phyloP scores from a whole-genome alignment of 2,113 vertebrate genomes.

The Clarias batrachus region DNA sequence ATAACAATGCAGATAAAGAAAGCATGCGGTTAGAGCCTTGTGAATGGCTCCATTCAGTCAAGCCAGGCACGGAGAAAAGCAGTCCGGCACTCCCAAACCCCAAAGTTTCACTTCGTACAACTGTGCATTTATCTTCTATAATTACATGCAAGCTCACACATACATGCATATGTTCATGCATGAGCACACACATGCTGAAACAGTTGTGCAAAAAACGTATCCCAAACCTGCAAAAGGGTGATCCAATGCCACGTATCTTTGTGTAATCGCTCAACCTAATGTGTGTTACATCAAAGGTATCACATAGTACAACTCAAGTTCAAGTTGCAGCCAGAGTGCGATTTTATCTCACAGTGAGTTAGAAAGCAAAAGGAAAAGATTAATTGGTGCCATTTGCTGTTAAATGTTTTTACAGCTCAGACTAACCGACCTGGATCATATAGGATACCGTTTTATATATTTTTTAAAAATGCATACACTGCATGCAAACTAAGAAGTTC shows the following conservation, averaged over 20 bases:
- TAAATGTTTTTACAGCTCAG: slow-evolving; percentile 7
- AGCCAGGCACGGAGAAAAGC: slow-evolving; percentile 50
- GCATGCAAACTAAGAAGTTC: neutral
- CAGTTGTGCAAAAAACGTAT: neutral
- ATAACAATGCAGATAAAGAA: slow-evolving; percentile 60
- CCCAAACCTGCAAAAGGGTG: neutral
- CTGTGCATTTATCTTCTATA: slow-evolving; percentile 45
- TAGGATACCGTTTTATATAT: neutral
- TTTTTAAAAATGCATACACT: neutral
- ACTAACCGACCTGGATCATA: neutral
- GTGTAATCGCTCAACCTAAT: neutral
- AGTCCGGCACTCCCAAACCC: slow-evolving; percentile 48
- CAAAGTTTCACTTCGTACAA: slow-evolving; percentile 49
- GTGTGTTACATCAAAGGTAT: slow-evolving; percentile 18
- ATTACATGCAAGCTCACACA: slow-evolving; percentile 37
- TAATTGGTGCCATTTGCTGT: neutral
- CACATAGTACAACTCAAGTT: slow-evolving; percentile 27
- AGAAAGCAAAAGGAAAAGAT: neutral
- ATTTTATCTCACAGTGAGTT: slow-evolving; percentile 3
- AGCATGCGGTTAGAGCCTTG: slow-evolving; percentile 53
- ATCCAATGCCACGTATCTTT: neutral
- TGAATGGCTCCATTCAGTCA: slow-evolving; percentile 56
- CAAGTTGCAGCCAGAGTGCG: slow-evolving; percentile 8
- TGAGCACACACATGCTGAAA: neutral
- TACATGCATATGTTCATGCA: slow-evolving; percentile 3